Base-by-base conservation (phyloP, 2,888 invertebrate species). In the Allacma fusca region DNA sequence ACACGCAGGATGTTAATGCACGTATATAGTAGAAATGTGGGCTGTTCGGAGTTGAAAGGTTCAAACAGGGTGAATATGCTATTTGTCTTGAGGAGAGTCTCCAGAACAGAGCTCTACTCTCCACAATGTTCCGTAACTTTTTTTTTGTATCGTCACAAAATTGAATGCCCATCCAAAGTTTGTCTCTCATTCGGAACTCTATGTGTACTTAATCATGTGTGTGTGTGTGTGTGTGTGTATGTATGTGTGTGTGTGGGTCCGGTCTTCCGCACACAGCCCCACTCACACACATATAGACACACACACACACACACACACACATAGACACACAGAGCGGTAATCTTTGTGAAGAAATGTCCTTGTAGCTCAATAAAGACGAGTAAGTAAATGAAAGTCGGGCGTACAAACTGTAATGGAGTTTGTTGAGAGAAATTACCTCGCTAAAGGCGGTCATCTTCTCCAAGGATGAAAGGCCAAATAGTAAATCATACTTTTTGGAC, bases 401-500 rank as follows among this genome's bases (percentile, higher is more conserved):
- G 24, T 29, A 50, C 16, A 50, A 16, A 13, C 16, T 19, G n/a
- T 50, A 74, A 74, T 74, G 74, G 74, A 67, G 74, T 78, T 74
- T 65, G 74, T 74, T 65, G 74, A 67, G 50, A 74, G 65, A 74
- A 74, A 65, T 68, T 79, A 84, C 84, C 82, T 84, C 82, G 72
- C 82, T 82, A 75, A 84, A 84, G 75, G 82, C 81, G 59, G 83
- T 83, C 72, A 84, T 79, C 76, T 81, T 83, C 74, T 84, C 84
- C 57, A 83, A 79, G 64, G 84, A 83, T 65, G 84, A 84, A 78
- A 83, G 79, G 72, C 84, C 84, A 79, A 84, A 84, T 73, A 84
- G 82, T 43, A 84, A 80, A 79, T 84, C 84, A 76, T 84, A 84
- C 78, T 84, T 84, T 80, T 81, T 83, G 70, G 81, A 81, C 79